A percentile compares a stretch with the other conserved stretches of the same genome.
Evolutionary conservation across 2,888 invertebrate species (phyloP).

Genomic region (Agrotis clavis): DNA sequence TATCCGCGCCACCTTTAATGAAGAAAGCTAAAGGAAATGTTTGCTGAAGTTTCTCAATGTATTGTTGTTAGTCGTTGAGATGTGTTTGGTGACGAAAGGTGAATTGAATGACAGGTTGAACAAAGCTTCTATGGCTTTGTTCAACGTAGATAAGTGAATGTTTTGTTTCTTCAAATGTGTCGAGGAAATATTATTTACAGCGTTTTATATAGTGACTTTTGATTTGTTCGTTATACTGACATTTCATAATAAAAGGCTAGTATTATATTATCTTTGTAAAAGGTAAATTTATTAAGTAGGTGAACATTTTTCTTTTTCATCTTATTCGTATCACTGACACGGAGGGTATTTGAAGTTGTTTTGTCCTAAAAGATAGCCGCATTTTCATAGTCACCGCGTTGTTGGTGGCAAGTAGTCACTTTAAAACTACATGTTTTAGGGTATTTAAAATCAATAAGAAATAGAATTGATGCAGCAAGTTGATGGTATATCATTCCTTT

Average conservation of each 20-base stretch:
- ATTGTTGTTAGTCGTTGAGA: slow-evolving; percentile 61
- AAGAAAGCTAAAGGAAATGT: slow-evolving; percentile 68
- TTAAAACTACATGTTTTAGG: neutral
- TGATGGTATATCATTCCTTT: neutral
- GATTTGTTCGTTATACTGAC: too few relatives aligned
- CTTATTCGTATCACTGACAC: too few relatives aligned
- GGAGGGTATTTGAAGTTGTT: too few relatives aligned
- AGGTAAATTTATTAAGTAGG: too few relatives aligned
- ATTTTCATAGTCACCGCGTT: too few relatives aligned
- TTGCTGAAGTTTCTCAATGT: slow-evolving; percentile 66
- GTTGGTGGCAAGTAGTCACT: neutral
- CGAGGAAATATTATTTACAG: neutral
- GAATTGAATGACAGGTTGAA: slow-evolving; percentile 6
- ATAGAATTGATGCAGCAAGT: neutral
- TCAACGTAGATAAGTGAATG: neutral
- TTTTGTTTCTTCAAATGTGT: neutral
- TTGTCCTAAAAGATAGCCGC: too few relatives aligned
- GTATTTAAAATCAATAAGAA: neutral
- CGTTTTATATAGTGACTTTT: too few relatives aligned
- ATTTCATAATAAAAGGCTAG: too few relatives aligned
- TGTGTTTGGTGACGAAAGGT: slow-evolving; percentile 21
- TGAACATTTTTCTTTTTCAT: too few relatives aligned
- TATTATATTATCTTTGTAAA: too few relatives aligned
- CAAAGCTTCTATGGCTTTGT: neutral
- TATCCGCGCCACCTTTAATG: slow-evolving; percentile 70